A percentile compares a stretch with the other conserved stretches of the same genome.
Conservation (phyloP, 1,140 invertebrate genomes). For the Cotesia glomerata region DNA sequence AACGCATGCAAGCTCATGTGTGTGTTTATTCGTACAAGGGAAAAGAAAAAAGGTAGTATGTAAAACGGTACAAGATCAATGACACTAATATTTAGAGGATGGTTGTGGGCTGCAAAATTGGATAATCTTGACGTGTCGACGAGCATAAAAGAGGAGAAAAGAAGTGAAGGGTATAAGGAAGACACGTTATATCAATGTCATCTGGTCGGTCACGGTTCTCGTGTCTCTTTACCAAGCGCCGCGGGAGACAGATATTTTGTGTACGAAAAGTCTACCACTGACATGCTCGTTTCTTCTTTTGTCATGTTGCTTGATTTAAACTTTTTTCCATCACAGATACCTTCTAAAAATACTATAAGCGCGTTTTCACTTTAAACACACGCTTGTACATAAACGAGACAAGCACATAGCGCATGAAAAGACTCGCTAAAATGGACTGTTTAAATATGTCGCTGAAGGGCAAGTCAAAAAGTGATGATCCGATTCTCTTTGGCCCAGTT, state of each 20-base stretch:
- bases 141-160: neutral
- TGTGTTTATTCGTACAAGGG: neutral
- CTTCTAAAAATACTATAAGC: neutral
- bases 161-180: conserved; percentile 4
- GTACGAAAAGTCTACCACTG: conserved; percentile 2
- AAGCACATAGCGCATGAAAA: neutral
- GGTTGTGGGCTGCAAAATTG: conserved; percentile 11
- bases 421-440: neutral
- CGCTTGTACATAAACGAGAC: neutral
- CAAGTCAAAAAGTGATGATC: neutral
- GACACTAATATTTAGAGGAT: conserved; percentile 1
- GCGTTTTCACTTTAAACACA: neutral
- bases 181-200: conserved; percentile 38
- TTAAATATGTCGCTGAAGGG: neutral
- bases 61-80: neutral
- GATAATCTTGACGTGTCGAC: conserved; percentile 23
- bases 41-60: conserved; percentile 1
- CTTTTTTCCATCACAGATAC: conserved; percentile 13
- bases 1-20: no score
- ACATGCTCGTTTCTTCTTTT: conserved; percentile 45
- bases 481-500: neutral
- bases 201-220: conserved; percentile 32
- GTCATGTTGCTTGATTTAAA: conserved; percentile 15
- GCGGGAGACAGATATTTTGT: conserved; percentile 27
- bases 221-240: conserved; percentile 23